Base-by-base conservation (phyloP, 2,797 vertebrate genomes). In the Siniperca undulata region DNA sequence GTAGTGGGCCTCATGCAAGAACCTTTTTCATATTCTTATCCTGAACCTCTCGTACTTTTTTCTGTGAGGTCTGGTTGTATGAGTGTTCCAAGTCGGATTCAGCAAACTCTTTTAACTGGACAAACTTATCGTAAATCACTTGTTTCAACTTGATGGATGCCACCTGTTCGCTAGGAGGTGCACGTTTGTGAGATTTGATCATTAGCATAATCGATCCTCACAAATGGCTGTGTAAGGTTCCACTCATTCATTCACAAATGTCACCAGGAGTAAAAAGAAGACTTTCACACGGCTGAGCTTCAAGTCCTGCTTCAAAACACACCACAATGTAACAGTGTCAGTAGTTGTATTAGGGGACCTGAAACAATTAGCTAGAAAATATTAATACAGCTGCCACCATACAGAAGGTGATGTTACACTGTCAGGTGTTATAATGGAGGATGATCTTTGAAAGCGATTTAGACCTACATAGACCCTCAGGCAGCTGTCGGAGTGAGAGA, bases 401-500 rank as follows among this genome's bases (percentile, higher is more conserved):
- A 9, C 38, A 58, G 38, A 4, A n/a, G 64, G 16, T 50, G 34
- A 60, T 40, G 55, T 68, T 12, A 34, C 34, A 27, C 30, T 20
- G 53, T 59, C 46, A 50, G 61, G 62, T 80, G 53, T n/a, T 42
- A 38, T 27, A 48, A 36, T 42, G 58, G 30, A 36, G 44, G 20
- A 79, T 30, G 42, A 72, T 79, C 38, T 27, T 20, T 16, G 24
- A 62, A 22, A 65, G 44, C 12, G 2, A n/a, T 13, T 42, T 34
- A 68, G 74, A 53, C 62, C 20, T 42, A 44, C 44, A 50, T 22
- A 44, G 64, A 74, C 27, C 38, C 20, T 68, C 65, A 10, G 48
- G 48, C 70, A 81, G 78, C 78, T 69, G 56, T 62, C 20, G 34
- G 40, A 64, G 46, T 16, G 50, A 38, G 52, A 24, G 34, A 20